These are phyloP conservation scores for Sitta carolinensis DNA, from an alignment of 2,797 vertebrate genomes.

Conservation along the genomic window DNA sequence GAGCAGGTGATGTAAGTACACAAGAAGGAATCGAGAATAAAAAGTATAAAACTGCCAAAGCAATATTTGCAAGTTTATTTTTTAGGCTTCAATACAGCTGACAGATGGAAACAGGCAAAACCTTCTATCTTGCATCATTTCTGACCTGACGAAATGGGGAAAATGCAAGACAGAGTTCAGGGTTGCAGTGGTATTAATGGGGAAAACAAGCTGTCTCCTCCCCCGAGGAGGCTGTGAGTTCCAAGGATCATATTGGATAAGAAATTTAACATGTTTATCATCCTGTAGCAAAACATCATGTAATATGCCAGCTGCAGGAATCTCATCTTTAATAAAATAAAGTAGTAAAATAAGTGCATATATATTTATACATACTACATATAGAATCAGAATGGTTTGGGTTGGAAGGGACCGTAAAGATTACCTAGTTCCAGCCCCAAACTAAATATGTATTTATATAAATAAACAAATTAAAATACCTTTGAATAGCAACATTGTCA, in stretches of 20 bases:
- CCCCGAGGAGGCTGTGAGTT: fast-evolving
- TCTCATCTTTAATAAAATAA: background rate
- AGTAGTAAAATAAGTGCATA: background rate
- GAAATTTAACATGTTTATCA: background rate
- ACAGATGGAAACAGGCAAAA: background rate
- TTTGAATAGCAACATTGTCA: background rate
- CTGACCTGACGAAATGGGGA: background rate
- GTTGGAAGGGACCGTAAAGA: background rate
- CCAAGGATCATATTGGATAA: background rate
- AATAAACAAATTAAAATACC: background rate
- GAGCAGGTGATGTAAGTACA: background rate
- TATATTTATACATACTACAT: background rate
- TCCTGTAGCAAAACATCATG: background rate
- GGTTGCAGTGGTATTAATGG: background rate
- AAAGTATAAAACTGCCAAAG: background rate
- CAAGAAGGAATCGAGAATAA: background rate
- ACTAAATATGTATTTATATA: background rate
- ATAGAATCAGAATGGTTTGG: background rate
- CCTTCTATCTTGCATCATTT: background rate
- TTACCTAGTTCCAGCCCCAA: background rate
- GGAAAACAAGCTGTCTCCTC: background rate
- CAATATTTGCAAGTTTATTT: background rate
- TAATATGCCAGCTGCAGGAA: background rate
- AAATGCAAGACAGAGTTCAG: background rate
- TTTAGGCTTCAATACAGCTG: background rate